Base-by-base conservation (phyloP, 1,140 invertebrate genomes). In the Eueides isabella region DNA sequence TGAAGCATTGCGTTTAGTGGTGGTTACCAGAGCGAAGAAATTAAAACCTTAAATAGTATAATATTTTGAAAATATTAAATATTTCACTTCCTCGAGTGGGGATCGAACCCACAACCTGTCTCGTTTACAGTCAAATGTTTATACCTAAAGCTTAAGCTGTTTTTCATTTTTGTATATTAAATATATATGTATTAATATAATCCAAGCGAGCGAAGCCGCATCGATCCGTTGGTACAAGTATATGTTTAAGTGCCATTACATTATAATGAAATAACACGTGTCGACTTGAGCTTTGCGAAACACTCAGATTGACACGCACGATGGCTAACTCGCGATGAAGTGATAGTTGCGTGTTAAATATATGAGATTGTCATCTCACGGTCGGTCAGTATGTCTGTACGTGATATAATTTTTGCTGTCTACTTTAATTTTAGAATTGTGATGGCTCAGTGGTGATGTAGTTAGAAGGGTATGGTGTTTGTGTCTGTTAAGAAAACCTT, bases 291-390 rank as follows among this genome's bases (percentile, higher is more conserved):
- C 11, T 69, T 70, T 63, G 61, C 33, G 68, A 61, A 70, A 70
- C 61, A 48, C 23, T 23, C 63, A 41, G 61, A 62, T 28, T 62
- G 68, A 70, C 67, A 62, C 33, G 31, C 68, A 70, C 61, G 31
- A 67, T 67, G 0, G 31, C 44, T 61, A 61, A 70, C 61, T n/a
- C 33, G 61, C 33, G 31, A n/a, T 70, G 68, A 70, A 33, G 26
- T 5, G 61, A 69, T 33, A 35, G 48, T 55, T 19, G 61, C 55
- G 68, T 62, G 67, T 70, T 61, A 70, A 33, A 63, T n/a, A 29
- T 69, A 38, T 23, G 48, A 38, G 61, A 70, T 70, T 31, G 31
- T 62, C 31, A 70, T 70, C 68, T 70, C 68, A 62, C 33, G 68
- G 33, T 70, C 68, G 12, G 61, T 30, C 48, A 23, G 48, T 23